Conservation (phyloP, 1,140 invertebrate species). For the Lycorma delicatula region DNA sequence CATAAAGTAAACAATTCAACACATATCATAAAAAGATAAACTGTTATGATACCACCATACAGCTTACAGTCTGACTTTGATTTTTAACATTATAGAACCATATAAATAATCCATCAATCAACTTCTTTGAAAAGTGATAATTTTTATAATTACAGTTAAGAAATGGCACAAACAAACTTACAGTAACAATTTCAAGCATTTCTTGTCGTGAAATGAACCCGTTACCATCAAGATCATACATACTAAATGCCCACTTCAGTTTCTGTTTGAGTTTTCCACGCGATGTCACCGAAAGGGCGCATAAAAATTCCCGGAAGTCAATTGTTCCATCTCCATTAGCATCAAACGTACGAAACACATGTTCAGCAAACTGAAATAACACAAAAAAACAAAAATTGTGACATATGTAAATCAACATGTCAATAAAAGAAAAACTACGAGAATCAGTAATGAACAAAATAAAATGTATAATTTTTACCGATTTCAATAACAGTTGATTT, state of each 20-base stretch:
- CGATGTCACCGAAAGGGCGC: conserved; percentile 90
- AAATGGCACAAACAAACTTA: conserved; percentile 44
- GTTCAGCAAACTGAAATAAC: conserved; percentile 78
- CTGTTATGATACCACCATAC: no score
- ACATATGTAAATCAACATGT: conserved; percentile 3
- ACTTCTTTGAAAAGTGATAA: no score
- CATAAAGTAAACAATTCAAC: no score
- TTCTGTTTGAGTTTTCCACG: conserved; percentile 95
- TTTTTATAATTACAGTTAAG: conserved; percentile 12
- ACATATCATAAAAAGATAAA: no score
- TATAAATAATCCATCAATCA: no score
- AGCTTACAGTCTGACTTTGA: no score
- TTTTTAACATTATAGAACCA: no score
- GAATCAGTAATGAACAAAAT: no score
- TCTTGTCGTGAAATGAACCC: conserved; percentile 91
- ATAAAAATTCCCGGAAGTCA: conserved; percentile 96
- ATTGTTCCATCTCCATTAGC: conserved; percentile 96
- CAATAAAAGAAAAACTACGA: not conserved
- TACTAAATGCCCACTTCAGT: conserved; percentile 95
- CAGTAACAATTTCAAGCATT: conserved; percentile 94
- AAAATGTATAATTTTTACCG: no score
- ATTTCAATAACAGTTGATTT: no score
- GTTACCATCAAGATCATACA: conserved; percentile 93
- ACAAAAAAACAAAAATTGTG: conserved; percentile 10
- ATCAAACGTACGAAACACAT: conserved; percentile 97